Evolutionary conservation across 2,797 vertebrate genomes (phyloP).

Genomic region (Coregonus suidteri): DNA sequence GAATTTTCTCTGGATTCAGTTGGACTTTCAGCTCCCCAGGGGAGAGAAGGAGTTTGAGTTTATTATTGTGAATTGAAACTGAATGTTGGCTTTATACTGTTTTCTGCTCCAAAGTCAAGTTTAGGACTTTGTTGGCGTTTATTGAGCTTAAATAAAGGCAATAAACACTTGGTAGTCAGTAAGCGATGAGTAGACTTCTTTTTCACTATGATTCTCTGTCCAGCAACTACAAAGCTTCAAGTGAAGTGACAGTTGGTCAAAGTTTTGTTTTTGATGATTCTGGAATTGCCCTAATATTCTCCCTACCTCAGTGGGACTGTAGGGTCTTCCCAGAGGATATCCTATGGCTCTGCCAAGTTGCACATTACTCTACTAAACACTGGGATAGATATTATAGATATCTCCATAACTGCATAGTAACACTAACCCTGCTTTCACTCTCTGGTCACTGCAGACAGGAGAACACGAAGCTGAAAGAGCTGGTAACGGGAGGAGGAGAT

Average conservation of each 20-base stretch:
- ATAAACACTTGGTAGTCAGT: neutral
- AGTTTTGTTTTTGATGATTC: slow-evolving; percentile 56
- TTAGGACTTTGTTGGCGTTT: neutral
- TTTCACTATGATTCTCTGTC: neutral
- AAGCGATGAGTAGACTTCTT: slow-evolving; percentile 2
- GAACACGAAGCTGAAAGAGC: slow-evolving; percentile 91
- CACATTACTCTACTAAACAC: slow-evolving; percentile 11
- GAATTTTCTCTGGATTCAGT: slow-evolving; percentile 29
- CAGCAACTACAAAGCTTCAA: neutral
- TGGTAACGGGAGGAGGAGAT: slow-evolving; percentile 75
- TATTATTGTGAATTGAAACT: slow-evolving; percentile 6
- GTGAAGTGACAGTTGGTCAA: neutral
- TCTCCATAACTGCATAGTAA: slow-evolving; percentile 2
- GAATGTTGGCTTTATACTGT: neutral
- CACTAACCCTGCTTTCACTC: slow-evolving; percentile 20
- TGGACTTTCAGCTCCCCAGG: slow-evolving; percentile 17
- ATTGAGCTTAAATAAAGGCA: neutral
- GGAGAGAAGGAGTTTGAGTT: slow-evolving; percentile 3
- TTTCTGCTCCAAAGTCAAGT: neutral
- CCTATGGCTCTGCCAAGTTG: slow-evolving; percentile 13
- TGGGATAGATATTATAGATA: neutral
- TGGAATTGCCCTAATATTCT: slow-evolving; percentile 42
- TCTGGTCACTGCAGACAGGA: slow-evolving; percentile 79
- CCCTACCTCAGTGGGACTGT: slow-evolving; percentile 17
- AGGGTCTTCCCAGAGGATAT: slow-evolving; percentile 72